Conservation (phyloP, 2,888 invertebrate species). For the Pollenia labialis region DNA sequence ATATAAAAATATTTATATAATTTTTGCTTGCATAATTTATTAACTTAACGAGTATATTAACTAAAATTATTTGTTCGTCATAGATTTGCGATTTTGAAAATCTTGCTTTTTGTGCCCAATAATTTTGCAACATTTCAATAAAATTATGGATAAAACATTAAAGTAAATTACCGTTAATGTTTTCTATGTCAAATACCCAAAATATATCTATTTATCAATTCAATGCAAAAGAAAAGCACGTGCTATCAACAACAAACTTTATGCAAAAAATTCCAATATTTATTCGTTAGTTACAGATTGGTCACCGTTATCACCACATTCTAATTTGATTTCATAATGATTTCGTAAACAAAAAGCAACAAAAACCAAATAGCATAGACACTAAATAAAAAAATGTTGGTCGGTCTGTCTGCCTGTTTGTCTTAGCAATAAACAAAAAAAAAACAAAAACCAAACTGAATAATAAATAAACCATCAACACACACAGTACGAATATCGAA, state of each 20-base stretch:
- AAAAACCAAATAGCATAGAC: conserved; percentile 41
- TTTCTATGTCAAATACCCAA: not conserved
- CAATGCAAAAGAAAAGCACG: conserved; percentile 17
- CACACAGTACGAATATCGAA: not conserved
- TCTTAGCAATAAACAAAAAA: not conserved
- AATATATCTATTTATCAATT: conserved; percentile 9
- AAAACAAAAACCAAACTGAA: not conserved
- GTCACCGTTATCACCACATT: conserved; percentile 19
- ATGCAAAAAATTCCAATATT: not conserved
- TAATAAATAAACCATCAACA: conserved; percentile 12
- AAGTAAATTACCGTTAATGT: not conserved
- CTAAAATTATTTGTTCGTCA: not conserved
- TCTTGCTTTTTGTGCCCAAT: not conserved
- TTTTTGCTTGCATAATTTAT: too few species aligned
- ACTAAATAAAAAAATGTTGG: not conserved
- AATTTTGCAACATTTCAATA: not conserved
- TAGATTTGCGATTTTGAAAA: too few species aligned
- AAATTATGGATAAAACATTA: not conserved
- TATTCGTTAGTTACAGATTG: not conserved
- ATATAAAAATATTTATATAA: too few species aligned
- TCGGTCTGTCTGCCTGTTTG: conserved; percentile 7
- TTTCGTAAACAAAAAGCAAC: not conserved
- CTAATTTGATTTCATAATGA: conserved; percentile 31
- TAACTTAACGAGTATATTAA: not conserved
- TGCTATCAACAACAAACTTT: conserved; percentile 18